Base-by-base conservation (phyloP, 30 jellyfish, hydroid and myxozoan genomes). In the Nemopilema nomurai region DNA sequence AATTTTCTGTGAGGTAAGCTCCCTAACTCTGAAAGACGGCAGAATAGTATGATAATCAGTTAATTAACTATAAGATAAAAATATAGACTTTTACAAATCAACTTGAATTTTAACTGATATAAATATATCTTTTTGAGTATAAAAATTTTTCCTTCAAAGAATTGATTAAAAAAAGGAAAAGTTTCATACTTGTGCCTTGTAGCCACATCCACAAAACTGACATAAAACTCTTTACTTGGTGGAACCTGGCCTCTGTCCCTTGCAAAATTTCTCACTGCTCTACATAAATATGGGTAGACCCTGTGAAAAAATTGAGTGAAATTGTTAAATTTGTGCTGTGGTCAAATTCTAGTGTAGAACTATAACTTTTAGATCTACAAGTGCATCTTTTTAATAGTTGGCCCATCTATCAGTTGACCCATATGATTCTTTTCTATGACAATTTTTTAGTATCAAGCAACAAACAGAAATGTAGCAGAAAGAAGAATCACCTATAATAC, bases 191-290 rank as follows among this genome's bases (percentile, higher is more conserved):
- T 96, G 96, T 92, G 96, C 77, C 99, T 85, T 51, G 97, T 84
- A 52, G 99, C 96, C 6, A 91, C 87, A 41, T 92, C 97, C 51
- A 91, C 86, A 83, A 96, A 91, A 68, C 99, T 96, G 74, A 89
- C 97, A 92, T 91, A 96, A 67, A 92, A 91, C 71, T 96, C 99
- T 77, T 96, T 96, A 51, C 82, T 75, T 17, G 95, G 89, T 7
- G 99, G 98, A 24, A 92, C 99, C 41, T 95, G 97, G 4, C 97
- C 99, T 27, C 97, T 78, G 80, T 95, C 99, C 66, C 97, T 77
- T 65, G 99, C 99, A 87, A 90, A 95, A 67, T 95, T 95, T 76
- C 97, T 82, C 49, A 95, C 97, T 31, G 99, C 97, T 57, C 97
- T 88, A 81, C 99, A 95, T 62, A 95, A 70, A 78, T 85, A 89